phyloP scores from a whole-genome alignment of 2,113 vertebrate genomes.

The Brachyhypopomus gauderio region DNA sequence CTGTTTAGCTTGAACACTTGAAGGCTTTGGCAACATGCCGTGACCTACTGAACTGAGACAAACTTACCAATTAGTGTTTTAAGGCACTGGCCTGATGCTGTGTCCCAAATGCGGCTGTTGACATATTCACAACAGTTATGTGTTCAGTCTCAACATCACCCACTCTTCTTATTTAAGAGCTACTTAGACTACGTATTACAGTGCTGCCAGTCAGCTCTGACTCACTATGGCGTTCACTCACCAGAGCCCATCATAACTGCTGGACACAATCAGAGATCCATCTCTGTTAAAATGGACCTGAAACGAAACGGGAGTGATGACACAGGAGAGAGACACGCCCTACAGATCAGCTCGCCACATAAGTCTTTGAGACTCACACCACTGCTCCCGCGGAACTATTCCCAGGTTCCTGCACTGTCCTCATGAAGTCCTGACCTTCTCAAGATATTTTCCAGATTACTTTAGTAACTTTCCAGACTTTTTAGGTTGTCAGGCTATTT shows the following conservation, averaged over 20 bases:
- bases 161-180: not conserved
- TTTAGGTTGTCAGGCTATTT: too few species aligned
- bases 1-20: not conserved
- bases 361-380: not conserved
- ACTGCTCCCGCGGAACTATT: too few species aligned
- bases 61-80: constrained; percentile 96
- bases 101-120: constrained; percentile 96
- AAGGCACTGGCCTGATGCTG: constrained; percentile 96
- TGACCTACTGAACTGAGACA: not conserved
- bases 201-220: not conserved
- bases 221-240: constrained; percentile 68
- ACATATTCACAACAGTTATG: constrained; percentile 12
- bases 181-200: not conserved
- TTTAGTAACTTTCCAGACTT: too few species aligned
- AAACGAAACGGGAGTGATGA: not conserved
- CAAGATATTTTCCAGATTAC: too few species aligned
- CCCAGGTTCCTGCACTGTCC: too few species aligned
- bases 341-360: not conserved
- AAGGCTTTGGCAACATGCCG: not conserved
- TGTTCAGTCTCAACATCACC: not conserved
- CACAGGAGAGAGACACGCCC: not conserved
- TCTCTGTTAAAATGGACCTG: constrained; percentile 99
- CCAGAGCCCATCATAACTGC: constrained; percentile 98
- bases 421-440: too few species aligned
- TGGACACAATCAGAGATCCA: constrained; percentile 97